These are phyloP conservation scores for Prostheceraeus crozeri DNA, from an alignment of 2,888 invertebrate species.

Conservation along the genomic window DNA sequence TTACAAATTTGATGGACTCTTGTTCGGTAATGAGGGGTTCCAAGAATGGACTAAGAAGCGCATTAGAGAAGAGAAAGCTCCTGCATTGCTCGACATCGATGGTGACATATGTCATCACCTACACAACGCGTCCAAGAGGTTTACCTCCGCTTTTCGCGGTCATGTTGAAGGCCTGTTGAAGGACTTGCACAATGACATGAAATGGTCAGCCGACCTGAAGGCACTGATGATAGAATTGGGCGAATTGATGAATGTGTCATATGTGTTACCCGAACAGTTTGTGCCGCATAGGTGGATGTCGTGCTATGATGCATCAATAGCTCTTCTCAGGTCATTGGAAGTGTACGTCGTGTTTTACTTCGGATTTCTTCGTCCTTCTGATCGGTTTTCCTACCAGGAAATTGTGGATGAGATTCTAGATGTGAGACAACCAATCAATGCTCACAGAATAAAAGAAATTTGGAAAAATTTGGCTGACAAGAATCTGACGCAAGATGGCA, in stretches of 20 bases:
- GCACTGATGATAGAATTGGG: constrained; percentile 35
- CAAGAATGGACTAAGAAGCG: constrained; percentile 32
- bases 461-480: constrained; percentile 20
- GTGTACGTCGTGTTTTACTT: constrained; percentile 30
- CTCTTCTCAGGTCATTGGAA: constrained; percentile 8
- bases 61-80: constrained; percentile 26
- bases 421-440: not conserved
- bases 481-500: constrained; percentile 28
- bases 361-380: constrained; percentile 7
- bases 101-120: constrained; percentile 41
- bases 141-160: constrained; percentile 31
- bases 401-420: constrained; percentile 4
- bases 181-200: constrained; percentile 39
- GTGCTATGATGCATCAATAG: constrained; percentile 33
- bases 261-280: constrained; percentile 30
- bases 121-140: constrained; percentile 38
- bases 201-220: constrained; percentile 36
- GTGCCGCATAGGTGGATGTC: constrained; percentile 39
- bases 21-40: constrained; percentile 32
- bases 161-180: constrained; percentile 31
- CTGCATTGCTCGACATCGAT: constrained; percentile 39
- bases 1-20: constrained; percentile 33
- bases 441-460: constrained; percentile 18
- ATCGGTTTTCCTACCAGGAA: constrained; percentile 1
- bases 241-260: constrained; percentile 27